Conservation (phyloP, 2,888 invertebrate genomes). For the Sinohyriopsis cumingii region DNA sequence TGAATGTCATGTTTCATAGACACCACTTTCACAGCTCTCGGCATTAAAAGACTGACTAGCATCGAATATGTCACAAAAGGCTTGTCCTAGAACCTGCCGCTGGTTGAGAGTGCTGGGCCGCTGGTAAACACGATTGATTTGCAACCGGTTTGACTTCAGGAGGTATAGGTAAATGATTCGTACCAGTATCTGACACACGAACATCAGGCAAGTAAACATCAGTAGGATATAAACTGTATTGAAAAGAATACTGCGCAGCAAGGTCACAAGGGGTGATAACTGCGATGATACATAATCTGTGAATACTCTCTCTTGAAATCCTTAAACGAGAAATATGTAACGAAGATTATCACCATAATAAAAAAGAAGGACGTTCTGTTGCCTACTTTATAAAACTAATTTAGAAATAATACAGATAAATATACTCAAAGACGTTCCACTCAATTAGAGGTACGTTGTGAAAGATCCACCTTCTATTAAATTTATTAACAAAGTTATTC, state of each 20-base stretch:
- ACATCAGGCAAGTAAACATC: conserved; percentile 43
- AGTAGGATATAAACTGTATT: conserved; percentile 47
- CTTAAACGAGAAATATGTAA: too few species aligned
- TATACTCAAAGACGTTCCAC: too few species aligned
- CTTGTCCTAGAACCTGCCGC: conserved; percentile 24
- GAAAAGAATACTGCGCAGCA: conserved; percentile 45
- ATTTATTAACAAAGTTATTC: too few species aligned
- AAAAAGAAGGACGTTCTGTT: too few species aligned
- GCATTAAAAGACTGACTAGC: conserved; percentile 57
- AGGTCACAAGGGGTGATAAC: conserved; percentile 53
- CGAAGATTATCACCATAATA: too few species aligned
- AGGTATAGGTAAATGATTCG: conserved; percentile 54
- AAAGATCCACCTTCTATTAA: too few species aligned
- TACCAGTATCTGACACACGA: conserved; percentile 53
- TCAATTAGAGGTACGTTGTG: too few species aligned
- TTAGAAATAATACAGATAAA: too few species aligned
- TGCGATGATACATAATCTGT: conserved; percentile 39
- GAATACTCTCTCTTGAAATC: conserved; percentile 13
- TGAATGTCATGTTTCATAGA: conserved; percentile 32
- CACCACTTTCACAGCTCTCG: conserved; percentile 65
- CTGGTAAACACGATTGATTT: conserved; percentile 30
- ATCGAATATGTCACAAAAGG: conserved; percentile 40
- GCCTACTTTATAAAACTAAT: too few species aligned
- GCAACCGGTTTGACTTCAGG: conserved; percentile 47
- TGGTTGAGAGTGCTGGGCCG: conserved; percentile 18